Conservation (phyloP, 2,797 vertebrate genomes). For the Artibeus jamaicensis region DNA sequence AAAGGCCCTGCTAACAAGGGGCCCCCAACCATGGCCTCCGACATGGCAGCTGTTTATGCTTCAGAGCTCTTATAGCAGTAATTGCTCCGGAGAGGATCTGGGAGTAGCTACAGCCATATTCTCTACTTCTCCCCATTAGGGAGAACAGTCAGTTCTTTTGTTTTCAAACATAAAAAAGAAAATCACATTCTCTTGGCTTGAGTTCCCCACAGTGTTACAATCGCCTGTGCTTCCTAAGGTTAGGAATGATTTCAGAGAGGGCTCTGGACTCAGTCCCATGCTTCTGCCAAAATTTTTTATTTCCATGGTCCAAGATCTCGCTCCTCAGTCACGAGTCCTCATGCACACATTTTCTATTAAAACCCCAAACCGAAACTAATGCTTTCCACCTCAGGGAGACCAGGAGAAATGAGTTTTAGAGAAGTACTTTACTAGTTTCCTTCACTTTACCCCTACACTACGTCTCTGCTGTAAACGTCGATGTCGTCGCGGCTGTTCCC, state of each 20-base stretch:
- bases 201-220: neutral
- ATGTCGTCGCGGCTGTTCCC: neutral
- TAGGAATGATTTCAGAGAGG: neutral
- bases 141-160: neutral
- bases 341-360: constrained; percentile 8
- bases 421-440: neutral
- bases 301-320: neutral
- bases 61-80: neutral
- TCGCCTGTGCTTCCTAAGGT: neutral
- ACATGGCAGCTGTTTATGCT: neutral
- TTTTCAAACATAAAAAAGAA: neutral
- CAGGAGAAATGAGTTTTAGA: neutral
- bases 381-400: neutral
- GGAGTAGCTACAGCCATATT: neutral
- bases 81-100: neutral
- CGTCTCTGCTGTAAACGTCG: neutral
- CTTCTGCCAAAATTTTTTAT: neutral
- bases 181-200: neutral
- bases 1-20: neutral
- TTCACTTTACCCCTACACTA: neutral
- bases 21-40: neutral
- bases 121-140: neutral
- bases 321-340: neutral
- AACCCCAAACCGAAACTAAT: neutral
- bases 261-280: neutral